Conservation (phyloP, 2,888 invertebrate genomes). For the Drosophila multiciliata region DNA sequence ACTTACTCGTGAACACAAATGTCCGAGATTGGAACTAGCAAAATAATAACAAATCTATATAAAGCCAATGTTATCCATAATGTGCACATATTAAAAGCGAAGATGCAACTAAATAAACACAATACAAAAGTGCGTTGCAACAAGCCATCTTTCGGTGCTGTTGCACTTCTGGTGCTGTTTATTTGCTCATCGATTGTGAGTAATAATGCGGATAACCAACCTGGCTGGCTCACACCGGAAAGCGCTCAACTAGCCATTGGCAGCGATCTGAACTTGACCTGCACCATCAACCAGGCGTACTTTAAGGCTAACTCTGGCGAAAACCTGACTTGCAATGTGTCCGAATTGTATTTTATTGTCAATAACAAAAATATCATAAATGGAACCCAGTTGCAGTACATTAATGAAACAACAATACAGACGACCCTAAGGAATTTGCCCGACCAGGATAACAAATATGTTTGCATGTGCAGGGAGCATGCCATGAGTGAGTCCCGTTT, state of each 20-base stretch:
- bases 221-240: slow-evolving; percentile 73
- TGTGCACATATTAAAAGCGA: slow-evolving; percentile 6
- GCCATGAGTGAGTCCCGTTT: slow-evolving; percentile 73
- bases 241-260: slow-evolving; percentile 74
- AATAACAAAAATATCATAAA: slow-evolving; percentile 5
- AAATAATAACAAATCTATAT: slow-evolving; percentile 11
- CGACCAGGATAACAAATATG: slow-evolving; percentile 68
- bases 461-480: slow-evolving; percentile 75
- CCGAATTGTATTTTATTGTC: slow-evolving; percentile 69
- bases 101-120: slow-evolving; percentile 25
- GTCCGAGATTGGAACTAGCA: slow-evolving; percentile 31
- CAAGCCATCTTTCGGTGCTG: background rate
- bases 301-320: slow-evolving; percentile 22
- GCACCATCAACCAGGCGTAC: slow-evolving; percentile 73
- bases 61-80: slow-evolving; percentile 11
- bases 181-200: background rate
- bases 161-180: background rate
- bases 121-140: slow-evolving; percentile 16
- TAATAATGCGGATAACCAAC: slow-evolving; percentile 21
- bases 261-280: slow-evolving; percentile 78
- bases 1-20: slow-evolving; percentile 18
- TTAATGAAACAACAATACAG: slow-evolving; percentile 75
- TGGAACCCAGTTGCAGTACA: slow-evolving; percentile 29
- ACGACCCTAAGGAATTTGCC: slow-evolving; percentile 62
- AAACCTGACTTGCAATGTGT: slow-evolving; percentile 55